phyloP scores from a whole-genome alignment of 2,113 vertebrate genomes.

The Cranoglanis bouderius region DNA sequence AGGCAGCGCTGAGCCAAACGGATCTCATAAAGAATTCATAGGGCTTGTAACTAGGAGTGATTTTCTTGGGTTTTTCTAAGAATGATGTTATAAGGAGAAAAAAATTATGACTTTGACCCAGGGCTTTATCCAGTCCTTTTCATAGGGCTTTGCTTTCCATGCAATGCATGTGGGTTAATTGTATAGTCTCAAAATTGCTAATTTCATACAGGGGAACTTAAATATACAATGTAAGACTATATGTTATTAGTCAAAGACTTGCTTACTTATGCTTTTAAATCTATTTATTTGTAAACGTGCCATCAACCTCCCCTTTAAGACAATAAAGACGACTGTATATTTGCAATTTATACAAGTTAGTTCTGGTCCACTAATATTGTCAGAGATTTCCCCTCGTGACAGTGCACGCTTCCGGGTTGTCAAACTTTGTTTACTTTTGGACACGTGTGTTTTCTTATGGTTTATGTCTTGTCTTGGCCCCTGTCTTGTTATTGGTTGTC shows the following conservation, averaged over 20 bases:
- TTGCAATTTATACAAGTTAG: not conserved
- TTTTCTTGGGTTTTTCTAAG: slow-evolving; percentile 12
- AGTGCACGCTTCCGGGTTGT: no score
- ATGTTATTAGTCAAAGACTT: not conserved
- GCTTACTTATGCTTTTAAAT: not conserved
- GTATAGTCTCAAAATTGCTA: not conserved
- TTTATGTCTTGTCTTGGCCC: no score
- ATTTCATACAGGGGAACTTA: not conserved
- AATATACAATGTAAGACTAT: not conserved
- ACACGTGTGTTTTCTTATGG: no score
- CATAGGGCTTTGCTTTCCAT: not conserved
- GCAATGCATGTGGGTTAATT: not conserved
- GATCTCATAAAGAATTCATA: slow-evolving; percentile 36
- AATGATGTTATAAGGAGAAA: slow-evolving; percentile 2
- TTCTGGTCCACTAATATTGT: not conserved
- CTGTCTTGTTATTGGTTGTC: no score
- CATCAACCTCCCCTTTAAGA: not conserved
- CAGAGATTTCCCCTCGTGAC: no score
- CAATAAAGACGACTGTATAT: not conserved
- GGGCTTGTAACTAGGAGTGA: slow-evolving; percentile 12
- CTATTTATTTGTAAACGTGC: not conserved
- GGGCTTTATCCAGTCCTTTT: not conserved
- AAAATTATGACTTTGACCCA: not conserved
- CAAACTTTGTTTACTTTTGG: no score
- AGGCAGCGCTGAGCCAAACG: not conserved